Evolutionary conservation across 2,113 vertebrate genomes (phyloP).

Genomic region (Mormoops blainvillei): DNA sequence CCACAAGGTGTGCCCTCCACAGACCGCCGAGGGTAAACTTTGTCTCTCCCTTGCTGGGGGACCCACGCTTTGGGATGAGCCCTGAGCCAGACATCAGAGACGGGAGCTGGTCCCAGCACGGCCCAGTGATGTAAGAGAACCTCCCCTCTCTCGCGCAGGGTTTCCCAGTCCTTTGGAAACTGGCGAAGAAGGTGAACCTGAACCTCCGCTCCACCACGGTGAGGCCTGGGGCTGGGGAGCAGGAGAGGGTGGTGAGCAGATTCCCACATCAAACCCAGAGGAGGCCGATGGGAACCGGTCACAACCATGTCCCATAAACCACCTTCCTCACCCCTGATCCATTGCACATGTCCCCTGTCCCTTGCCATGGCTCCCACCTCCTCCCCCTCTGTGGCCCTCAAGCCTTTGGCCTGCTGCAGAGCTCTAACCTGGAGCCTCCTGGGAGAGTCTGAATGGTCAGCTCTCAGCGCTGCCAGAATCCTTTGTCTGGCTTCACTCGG

Average conservation of each 20-base stretch:
- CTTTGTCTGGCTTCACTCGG: background rate
- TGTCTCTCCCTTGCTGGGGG: background rate
- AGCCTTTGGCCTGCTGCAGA: background rate
- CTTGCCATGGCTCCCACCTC: background rate
- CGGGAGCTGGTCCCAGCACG: background rate
- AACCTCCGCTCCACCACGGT: background rate
- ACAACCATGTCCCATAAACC: background rate
- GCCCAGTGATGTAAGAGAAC: accelerated
- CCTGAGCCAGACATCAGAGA: background rate
- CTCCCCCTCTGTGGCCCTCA: background rate
- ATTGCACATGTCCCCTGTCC: accelerated
- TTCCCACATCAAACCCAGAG: background rate
- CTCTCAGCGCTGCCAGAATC: background rate
- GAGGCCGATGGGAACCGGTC: background rate
- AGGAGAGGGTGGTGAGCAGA: too few relatives aligned
- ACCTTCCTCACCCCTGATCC: background rate
- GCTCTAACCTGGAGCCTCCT: background rate
- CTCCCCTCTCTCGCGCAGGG: conserved; percentile 27
- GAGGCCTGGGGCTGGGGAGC: background rate
- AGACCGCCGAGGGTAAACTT: background rate
- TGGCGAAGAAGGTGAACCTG: background rate
- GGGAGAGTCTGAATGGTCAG: background rate
- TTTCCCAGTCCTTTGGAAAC: background rate
- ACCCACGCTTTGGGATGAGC: background rate
- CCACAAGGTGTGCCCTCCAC: too few relatives aligned